Evolutionary conservation across 2,113 vertebrate genomes (phyloP), one percentile per base, ranked within the genome.

Genomic region (Austrofundulus limnaeus): DNA sequence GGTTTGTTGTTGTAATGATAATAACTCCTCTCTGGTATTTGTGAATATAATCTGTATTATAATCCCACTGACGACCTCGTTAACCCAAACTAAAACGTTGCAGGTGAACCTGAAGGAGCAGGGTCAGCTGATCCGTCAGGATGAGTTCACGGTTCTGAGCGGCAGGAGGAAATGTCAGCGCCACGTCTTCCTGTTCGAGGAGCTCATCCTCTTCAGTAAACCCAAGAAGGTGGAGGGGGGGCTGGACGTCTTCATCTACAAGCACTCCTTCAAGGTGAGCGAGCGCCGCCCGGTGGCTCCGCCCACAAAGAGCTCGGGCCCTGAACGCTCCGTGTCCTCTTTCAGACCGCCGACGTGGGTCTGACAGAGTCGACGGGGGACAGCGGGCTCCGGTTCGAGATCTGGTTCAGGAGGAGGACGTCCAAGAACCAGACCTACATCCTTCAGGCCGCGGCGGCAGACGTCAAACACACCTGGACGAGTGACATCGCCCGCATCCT

Each of bases 91-190:
- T n/a, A n/a, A n/a, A n/a, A n/a, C n/a, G n/a, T 37, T 75, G 13
- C 71, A 95, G 94, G 93, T 95, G 50, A 92, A 94, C 69, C 76
- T 95, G 64, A 95, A 94, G 83, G 94, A 94, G 42, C 94, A 96
- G 84, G 93, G 94, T 7, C 92, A 91, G 66, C 89, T 95, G 58
- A 82, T 92, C 38, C 91, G 92, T 25, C 94, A 94, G 85, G 94
- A 94, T 0, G 93, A 93, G 87, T 93, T 95, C 72, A 87, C 90
- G 0, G 82, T 95, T 45, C 92, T 87, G 81, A 92, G 85, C 2
- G 92, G 93, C 3, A 88, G 94, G 24, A 94, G 82, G 75, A 95
- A 94, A 61, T 91, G 89, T 65, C 89, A 92, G 62, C 89, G 94
- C 2, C 92, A 86, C 1, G 75, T 94, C 68, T 94, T 96, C 79